Evolutionary conservation across 2,113 vertebrate genomes (phyloP).

Genomic region (Riparia riparia): DNA sequence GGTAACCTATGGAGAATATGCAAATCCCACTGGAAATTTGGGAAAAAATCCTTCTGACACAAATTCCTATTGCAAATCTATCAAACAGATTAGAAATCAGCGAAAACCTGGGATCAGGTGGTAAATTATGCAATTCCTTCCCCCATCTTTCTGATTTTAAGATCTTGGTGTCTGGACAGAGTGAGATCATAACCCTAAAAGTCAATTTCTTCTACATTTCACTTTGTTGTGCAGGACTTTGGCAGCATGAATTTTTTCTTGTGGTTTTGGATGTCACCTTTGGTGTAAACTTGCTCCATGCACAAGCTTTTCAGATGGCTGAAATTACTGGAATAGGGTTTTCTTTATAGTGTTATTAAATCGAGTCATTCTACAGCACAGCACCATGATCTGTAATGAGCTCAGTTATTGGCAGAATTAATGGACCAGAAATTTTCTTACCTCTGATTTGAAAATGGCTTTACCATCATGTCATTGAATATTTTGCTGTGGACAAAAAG

Average conservation of each 20-base stretch:
- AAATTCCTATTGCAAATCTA: background rate
- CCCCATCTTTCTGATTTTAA: background rate
- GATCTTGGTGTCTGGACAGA: background rate
- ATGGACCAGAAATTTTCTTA: background rate
- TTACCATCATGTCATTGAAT: background rate
- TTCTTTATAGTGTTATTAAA: background rate
- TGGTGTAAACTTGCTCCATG: background rate
- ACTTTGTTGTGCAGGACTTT: background rate
- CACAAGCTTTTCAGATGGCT: background rate
- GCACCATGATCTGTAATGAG: background rate
- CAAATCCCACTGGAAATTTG: background rate
- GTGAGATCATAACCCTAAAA: background rate
- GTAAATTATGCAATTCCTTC: background rate
- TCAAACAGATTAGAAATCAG: background rate
- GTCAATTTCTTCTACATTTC: background rate
- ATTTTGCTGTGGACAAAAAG: background rate
- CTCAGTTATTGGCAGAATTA: background rate
- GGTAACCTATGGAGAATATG: accelerated
- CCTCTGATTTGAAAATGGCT: background rate
- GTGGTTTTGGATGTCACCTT: background rate
- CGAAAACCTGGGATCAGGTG: background rate
- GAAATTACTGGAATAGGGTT: background rate
- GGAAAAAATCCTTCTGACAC: background rate
- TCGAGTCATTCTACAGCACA: background rate
- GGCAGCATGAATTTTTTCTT: background rate